phyloP scores from a whole-genome alignment of 2,888 invertebrate species.

The Oeneis ivallda region DNA sequence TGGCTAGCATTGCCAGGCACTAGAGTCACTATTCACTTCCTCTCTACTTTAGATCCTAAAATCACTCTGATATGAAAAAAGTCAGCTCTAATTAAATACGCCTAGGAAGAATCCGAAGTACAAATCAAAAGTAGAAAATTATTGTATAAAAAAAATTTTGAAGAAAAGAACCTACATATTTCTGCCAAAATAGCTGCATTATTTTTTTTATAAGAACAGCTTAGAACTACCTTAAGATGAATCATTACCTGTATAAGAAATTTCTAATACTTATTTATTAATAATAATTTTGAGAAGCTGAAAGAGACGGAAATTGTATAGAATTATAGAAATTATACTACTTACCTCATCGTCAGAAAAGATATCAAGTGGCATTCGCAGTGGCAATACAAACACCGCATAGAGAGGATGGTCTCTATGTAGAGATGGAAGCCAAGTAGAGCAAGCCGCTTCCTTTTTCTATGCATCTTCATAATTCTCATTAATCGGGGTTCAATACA shows the following conservation, averaged over 20 bases:
- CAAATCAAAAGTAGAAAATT: too few species aligned
- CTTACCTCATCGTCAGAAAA: slow-evolving; percentile 31
- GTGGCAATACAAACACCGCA: slow-evolving; percentile 36
- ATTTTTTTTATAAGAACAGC: too few species aligned
- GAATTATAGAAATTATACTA: slow-evolving; percentile 6
- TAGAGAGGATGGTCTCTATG: slow-evolving; percentile 6
- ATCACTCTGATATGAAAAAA: too few species aligned
- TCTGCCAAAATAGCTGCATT: too few species aligned
- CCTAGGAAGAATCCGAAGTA: too few species aligned
- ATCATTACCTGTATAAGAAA: neutral
- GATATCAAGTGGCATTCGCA: slow-evolving; percentile 26
- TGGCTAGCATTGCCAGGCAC: too few species aligned
- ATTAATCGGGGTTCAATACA: neutral
- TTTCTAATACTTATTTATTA: neutral
- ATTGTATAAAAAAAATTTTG: too few species aligned
- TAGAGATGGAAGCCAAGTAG: neutral
- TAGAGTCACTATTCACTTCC: too few species aligned
- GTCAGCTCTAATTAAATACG: too few species aligned
- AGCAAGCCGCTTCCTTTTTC: neutral
- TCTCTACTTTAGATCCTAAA: too few species aligned
- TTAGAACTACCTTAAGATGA: too few species aligned
- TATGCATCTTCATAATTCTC: slow-evolving; percentile 8
- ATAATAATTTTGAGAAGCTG: neutral
- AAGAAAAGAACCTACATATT: too few species aligned
- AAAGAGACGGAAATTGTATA: neutral